Evolutionary conservation across 2,888 invertebrate species (phyloP).

Genomic region (Agonopterix alstromeriana): DNA sequence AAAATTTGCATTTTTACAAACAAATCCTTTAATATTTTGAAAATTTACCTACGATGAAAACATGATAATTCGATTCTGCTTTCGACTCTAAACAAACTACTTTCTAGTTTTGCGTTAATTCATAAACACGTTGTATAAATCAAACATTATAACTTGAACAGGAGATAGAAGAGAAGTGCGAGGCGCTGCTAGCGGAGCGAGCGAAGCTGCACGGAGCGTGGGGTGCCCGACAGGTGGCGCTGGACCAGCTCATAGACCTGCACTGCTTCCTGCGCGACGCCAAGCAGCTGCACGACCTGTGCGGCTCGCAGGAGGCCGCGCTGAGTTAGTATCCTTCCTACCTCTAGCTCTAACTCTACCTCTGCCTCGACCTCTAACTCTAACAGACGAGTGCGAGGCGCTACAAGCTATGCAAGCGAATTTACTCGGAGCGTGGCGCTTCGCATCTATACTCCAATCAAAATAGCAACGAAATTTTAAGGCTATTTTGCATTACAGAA

Average conservation of each 20-base stretch:
- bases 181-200: slow-evolving; percentile 86
- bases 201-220: slow-evolving; percentile 88
- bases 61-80: no score
- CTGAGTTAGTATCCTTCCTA: slow-evolving; percentile 51
- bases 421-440: slow-evolving; percentile 88
- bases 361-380: no score
- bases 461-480: no score
- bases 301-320: slow-evolving; percentile 91
- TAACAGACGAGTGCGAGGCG: slow-evolving; percentile 70
- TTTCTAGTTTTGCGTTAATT: no score
- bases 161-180: slow-evolving; percentile 88
- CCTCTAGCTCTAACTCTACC: no score
- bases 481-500: no score
- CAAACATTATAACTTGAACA: slow-evolving; percentile 15
- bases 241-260: slow-evolving; percentile 94
- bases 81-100: no score
- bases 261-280: slow-evolving; percentile 97
- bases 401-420: slow-evolving; percentile 87
- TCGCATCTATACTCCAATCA: no score
- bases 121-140: no score
- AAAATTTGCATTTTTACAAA: no score
- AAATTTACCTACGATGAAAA: no score
- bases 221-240: slow-evolving; percentile 91
- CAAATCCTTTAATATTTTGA: no score
- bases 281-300: slow-evolving; percentile 92